Percentiles rank a stretch among this genome's conserved stretches.
Conservation (phyloP, 2,888 invertebrate species). For the Dasypogon diadema region DNA sequence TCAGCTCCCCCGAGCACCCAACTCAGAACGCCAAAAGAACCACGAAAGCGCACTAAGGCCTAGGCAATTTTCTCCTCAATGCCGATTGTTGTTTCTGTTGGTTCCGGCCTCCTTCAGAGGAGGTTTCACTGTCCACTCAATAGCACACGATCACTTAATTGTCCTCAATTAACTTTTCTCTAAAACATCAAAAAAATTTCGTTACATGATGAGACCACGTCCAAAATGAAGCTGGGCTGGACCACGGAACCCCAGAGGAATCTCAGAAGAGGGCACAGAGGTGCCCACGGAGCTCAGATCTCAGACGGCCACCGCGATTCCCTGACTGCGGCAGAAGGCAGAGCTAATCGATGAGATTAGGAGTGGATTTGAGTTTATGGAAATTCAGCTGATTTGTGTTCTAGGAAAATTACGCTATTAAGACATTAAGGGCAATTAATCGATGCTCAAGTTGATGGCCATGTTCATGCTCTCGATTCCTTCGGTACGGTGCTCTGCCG, state of each 20-base stretch:
- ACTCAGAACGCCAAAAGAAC: neutral
- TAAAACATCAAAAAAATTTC: constrained; percentile 39
- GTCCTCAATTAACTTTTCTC: constrained; percentile 41
- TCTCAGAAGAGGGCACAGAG: constrained; percentile 2
- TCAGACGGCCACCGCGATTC: constrained; percentile 15
- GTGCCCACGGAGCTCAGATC: neutral
- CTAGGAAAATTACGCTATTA: constrained; percentile 53
- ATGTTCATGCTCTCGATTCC: constrained; percentile 17
- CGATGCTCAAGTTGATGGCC: constrained; percentile 51
- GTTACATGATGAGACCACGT: constrained; percentile 1
- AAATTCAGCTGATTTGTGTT: constrained; percentile 51
- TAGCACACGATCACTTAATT: constrained; percentile 47
- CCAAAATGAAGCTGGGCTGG: constrained; percentile 24
- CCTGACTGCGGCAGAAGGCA: neutral
- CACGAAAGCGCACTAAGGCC: neutral
- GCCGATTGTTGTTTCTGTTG: neutral
- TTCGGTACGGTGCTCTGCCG: neutral
- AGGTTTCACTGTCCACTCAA: constrained; percentile 36
- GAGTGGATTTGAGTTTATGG: constrained; percentile 49
- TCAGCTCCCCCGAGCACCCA: constrained; percentile 1
- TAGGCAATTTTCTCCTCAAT: constrained; percentile 7
- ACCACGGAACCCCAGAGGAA: constrained; percentile 4
- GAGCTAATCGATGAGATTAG: constrained; percentile 45
- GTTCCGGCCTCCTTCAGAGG: constrained; percentile 26
- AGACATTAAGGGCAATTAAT: constrained; percentile 54